Conservation (phyloP, 2,888 invertebrate species). For the Drosophila ezoana region DNA sequence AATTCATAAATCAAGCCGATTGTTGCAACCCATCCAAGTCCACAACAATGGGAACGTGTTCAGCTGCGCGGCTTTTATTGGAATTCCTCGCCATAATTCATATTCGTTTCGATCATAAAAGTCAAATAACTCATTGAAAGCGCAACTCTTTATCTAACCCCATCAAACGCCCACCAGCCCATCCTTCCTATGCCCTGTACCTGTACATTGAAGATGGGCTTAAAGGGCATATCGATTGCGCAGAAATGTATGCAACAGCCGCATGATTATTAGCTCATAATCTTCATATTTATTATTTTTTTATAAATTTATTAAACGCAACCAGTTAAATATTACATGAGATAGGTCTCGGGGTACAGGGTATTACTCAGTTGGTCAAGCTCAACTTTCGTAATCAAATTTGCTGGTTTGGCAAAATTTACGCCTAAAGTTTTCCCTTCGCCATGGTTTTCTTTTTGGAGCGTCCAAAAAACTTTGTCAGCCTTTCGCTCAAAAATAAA, state of each 20-base stretch:
- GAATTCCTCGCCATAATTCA: conserved; percentile 32
- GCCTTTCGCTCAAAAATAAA: neutral
- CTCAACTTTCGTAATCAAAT: neutral
- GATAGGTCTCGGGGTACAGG: neutral
- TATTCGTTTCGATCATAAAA: conserved; percentile 36
- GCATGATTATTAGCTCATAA: no score
- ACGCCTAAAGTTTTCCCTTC: conserved; percentile 15
- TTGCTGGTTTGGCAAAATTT: conserved; percentile 12
- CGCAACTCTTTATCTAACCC: conserved; percentile 14
- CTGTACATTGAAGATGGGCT: neutral
- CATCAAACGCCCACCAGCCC: neutral
- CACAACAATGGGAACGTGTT: conserved; percentile 6
- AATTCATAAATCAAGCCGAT: conserved; percentile 17
- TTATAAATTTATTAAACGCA: no score
- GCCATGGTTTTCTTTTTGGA: neutral
- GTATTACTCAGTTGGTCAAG: neutral
- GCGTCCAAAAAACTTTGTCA: conserved; percentile 6
- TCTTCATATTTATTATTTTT: no score
- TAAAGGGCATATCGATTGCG: neutral
- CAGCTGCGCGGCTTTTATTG: conserved; percentile 30
- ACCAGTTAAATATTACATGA: no score
- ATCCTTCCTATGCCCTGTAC: neutral
- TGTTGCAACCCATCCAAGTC: neutral
- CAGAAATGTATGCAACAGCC: neutral
- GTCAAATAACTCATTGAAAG: conserved; percentile 5